These are phyloP conservation scores for Anoplius nigerrimus DNA, from an alignment of 2,888 invertebrate genomes.

Conservation along the genomic window DNA sequence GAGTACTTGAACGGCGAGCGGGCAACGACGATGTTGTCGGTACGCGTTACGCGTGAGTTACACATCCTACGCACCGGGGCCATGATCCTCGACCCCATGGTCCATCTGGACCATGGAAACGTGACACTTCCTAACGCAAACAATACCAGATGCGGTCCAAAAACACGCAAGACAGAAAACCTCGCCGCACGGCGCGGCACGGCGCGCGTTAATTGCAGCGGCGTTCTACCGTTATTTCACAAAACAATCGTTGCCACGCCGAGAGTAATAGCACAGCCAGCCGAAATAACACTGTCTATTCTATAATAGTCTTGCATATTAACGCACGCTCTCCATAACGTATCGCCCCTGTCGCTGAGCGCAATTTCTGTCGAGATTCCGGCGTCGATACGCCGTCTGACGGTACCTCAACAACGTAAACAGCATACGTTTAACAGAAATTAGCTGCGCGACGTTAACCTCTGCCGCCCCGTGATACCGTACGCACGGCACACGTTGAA, in stretches of 20 bases:
- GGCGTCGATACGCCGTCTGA: too few species aligned
- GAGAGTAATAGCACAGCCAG: not conserved
- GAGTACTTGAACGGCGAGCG: constrained; percentile 6
- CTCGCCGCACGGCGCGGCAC: constrained; percentile 5
- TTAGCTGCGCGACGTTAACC: too few species aligned
- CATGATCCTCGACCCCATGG: constrained; percentile 41
- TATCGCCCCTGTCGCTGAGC: not conserved
- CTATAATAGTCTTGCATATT: not conserved
- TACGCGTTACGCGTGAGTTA: constrained; percentile 42
- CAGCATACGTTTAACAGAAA: too few species aligned
- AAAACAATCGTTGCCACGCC: constrained; percentile 18
- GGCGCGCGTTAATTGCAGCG: constrained; percentile 20
- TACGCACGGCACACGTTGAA: too few species aligned
- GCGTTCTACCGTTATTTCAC: constrained; percentile 16
- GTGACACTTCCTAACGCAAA: constrained; percentile 53
- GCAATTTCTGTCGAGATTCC: too few species aligned
- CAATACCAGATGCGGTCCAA: constrained; percentile 48
- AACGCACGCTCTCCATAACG: not conserved
- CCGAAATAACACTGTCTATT: not conserved
- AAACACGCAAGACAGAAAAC: constrained; percentile 32
- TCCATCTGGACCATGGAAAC: constrained; percentile 51
- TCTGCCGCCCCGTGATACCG: too few species aligned
- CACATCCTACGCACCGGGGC: constrained; percentile 35
- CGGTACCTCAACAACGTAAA: too few species aligned
- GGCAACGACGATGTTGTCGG: too few species aligned